Evolutionary conservation across 2,797 vertebrate genomes (phyloP), one percentile per base, ranked within the genome.

Genomic region (Echeneis naucrates): DNA sequence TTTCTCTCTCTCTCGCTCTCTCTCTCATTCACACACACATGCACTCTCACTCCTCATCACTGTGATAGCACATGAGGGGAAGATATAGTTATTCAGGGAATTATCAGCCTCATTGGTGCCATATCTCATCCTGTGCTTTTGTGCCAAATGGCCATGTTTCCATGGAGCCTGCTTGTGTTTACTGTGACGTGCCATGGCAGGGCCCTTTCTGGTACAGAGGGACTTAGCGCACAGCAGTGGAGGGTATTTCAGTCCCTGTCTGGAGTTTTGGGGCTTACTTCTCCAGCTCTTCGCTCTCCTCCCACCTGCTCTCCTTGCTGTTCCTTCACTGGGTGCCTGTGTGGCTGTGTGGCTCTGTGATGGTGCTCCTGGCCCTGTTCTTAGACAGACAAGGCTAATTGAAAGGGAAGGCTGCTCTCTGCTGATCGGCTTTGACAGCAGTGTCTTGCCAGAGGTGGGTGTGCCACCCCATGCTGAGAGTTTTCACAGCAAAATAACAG

Each of bases 391-490:
- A 87, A 82, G 87, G 87, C 90, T 95, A 94, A 95, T 95, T 94
- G 94, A 95, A 95, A 94, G 92, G 74, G 93, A 95, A 94, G 87
- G 92, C 89, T 90, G 88, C 89, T 92, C 87, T 87, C 84, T 78
- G 82, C 91, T 94, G 94, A 93, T 94, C 88, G 60, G 85, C 86
- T 91, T 83, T 91, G 93, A 93, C 91, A 94, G 89, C 88, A 88
- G 87, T 89, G 84, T 86, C 90, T 92, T 89, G 90, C 93, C 89
- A 92, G 94, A 91, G 92, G 90, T 93, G 88, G 92, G 89, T 89
- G 88, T 92, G 91, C 91, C 88, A 85, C 88, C 93, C 92, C 91
- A 88, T 86, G 89, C 92, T 88, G 93, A 75, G 91, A 93, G 88
- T 93, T 93, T 93, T 92, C 89, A 87, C 87, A 87, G 91, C 54